These are phyloP conservation scores for Alviniconcha marisindica DNA, from an alignment of 1,140 invertebrate genomes.

Conservation along the genomic window DNA sequence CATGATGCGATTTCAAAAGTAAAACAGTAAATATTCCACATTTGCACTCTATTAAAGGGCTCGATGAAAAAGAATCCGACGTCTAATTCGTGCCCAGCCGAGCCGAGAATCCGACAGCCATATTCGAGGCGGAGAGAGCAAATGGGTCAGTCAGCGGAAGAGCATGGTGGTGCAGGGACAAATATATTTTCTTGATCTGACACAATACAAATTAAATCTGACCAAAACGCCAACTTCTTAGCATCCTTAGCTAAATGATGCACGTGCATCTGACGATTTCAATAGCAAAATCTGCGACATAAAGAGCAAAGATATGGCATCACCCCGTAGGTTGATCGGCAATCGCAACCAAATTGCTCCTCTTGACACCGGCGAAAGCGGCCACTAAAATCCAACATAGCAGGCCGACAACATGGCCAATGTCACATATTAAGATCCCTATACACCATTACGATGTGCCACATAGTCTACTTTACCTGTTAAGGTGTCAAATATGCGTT, in stretches of 20 bases:
- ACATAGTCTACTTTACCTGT: conserved; percentile 74
- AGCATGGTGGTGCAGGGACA: conserved; percentile 14
- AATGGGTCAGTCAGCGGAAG: conserved; percentile 43
- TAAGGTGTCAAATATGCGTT: conserved; percentile 79
- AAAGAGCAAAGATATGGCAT: conserved; percentile 20
- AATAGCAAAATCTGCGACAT: conserved; percentile 11
- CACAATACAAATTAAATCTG: background rate
- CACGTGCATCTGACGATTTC: background rate
- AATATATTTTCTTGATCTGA: background rate
- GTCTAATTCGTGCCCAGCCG: background rate
- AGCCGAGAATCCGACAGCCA: conserved; percentile 29
- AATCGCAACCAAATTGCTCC: conserved; percentile 19
- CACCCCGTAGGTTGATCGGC: conserved; percentile 27
- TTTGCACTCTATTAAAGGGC: background rate
- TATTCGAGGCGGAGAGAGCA: conserved; percentile 34
- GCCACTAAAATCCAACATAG: background rate
- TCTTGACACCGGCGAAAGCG: conserved; percentile 27
- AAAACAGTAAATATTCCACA: too few relatives aligned
- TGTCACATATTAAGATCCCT: conserved; percentile 22
- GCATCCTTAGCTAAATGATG: too few relatives aligned
- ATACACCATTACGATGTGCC: conserved; percentile 21
- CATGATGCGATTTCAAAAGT: too few relatives aligned
- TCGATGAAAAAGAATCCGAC: background rate
- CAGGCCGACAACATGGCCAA: background rate
- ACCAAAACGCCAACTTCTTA: too few relatives aligned